phyloP scores from a whole-genome alignment of 2,797 vertebrate species.

The Phyllotis vaccarum region DNA sequence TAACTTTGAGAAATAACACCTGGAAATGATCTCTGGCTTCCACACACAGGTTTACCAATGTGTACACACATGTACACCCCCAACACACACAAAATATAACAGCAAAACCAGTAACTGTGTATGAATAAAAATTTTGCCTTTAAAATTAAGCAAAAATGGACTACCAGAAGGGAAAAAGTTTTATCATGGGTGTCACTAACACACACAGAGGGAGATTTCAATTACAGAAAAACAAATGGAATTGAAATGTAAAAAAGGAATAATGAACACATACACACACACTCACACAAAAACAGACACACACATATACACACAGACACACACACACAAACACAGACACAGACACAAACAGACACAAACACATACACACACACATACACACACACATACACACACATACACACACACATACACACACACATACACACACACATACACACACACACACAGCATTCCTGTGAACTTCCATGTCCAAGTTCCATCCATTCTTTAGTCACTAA shows the following conservation, averaged over 20 bases:
- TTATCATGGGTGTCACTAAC: constrained; percentile 5
- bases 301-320: not conserved
- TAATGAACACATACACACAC: not conserved
- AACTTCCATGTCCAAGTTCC: constrained; percentile 22
- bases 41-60: not conserved
- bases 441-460: not conserved
- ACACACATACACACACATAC: not conserved
- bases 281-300: not conserved
- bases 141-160: constrained; percentile 41
- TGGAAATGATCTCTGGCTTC: not conserved
- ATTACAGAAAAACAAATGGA: constrained; percentile 35
- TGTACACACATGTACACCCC: not conserved
- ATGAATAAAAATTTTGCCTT: not conserved
- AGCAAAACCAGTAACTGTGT: not conserved
- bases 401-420: not conserved
- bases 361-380: not conserved
- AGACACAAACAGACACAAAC: not conserved
- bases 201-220: constrained; percentile 13
- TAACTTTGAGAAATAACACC: not conserved
- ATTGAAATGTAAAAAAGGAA: constrained; percentile 41
- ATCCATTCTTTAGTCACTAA: constrained; percentile 65
- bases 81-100: not conserved
- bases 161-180: not conserved
- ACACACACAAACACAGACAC: not conserved
- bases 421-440: not conserved